These are phyloP conservation scores for Hapalemur alaotrensis DNA, from an alignment of 2,797 vertebrate genomes.

Conservation along the genomic window DNA sequence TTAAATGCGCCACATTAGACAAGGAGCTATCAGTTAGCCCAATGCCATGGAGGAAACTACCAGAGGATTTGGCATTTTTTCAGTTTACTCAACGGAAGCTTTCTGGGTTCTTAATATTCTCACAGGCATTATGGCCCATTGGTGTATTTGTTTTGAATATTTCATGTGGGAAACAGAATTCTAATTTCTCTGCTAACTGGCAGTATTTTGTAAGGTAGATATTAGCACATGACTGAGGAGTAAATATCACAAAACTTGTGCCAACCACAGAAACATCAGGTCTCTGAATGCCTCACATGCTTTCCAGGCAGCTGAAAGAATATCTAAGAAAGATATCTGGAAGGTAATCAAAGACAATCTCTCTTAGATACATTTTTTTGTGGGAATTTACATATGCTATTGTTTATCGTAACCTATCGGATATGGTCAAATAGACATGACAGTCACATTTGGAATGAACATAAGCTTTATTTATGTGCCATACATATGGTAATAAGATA, in stretches of 20 bases:
- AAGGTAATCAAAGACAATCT: conserved; percentile 56
- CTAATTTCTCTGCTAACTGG: background rate
- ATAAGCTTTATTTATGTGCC: conserved; percentile 67
- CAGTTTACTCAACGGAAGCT: background rate
- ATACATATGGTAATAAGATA: conserved; percentile 73
- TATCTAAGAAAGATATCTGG: conserved; percentile 55
- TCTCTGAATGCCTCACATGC: conserved; percentile 17
- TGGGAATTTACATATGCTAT: conserved; percentile 49
- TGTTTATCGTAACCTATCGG: conserved; percentile 65
- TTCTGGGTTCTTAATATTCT: background rate
- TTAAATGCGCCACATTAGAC: background rate
- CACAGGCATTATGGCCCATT: background rate
- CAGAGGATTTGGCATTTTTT: background rate
- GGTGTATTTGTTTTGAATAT: background rate
- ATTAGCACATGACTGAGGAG: background rate
- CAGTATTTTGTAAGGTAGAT: background rate
- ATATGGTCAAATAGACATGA: conserved; percentile 61
- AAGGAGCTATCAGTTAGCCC: background rate
- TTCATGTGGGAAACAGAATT: background rate
- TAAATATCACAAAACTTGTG: conserved; percentile 31
- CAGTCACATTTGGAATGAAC: conserved; percentile 62
- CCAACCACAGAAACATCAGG: background rate
- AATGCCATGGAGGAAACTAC: background rate
- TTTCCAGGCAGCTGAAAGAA: conserved; percentile 45
- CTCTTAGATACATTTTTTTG: conserved; percentile 9